Base-by-base conservation (phyloP, 2,113 vertebrate genomes). In the Sminthopsis crassicaudata region DNA sequence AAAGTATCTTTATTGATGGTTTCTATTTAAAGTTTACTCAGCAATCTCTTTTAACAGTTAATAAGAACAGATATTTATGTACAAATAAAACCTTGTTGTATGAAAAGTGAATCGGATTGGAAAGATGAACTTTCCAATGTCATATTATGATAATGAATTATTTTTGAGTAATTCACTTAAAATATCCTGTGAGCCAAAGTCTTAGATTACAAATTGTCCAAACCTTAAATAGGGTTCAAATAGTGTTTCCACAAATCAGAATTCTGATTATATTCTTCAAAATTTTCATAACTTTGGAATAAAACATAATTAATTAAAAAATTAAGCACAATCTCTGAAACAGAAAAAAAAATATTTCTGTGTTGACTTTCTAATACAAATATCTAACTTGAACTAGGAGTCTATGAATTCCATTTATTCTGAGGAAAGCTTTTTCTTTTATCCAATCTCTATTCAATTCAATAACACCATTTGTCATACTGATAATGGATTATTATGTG, bases 11-110 rank as follows among this genome's bases (percentile, higher is more conserved):
- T 97, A 95, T 96, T 98, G 96, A 95, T 92, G 96, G 90, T 97
- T 95, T 97, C 90, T 92, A 94, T 50, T 92, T 94, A 98, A 96
- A 97, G 98, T 98, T 98, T 98, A 97, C 76, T 97, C 96, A 97
- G 97, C 97, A 97, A 95, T 97, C 97, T 98, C 92, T 97, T 36
- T 67, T 97, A 96, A 98, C 97, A 97, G 96, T 98, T 97, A 97
- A 97, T 97, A 96, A 96, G 95, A 67, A 93, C 96, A 95, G 98
- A 98, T 96, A 95, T 96, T 97, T 94, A 95, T 94, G 94, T 92
- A 96, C 50, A 97, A 96, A 97, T 54, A 92, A 92, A 95, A 94
- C 50, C 76, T 57, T 23, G 93, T 11, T 92, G 91, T 89, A 96
- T 93, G 93, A 93, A 89, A 93, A 94, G 14, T 91, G 88, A 90